Base-by-base conservation (phyloP, 2,113 vertebrate species). In the Agapornis roseicollis region DNA sequence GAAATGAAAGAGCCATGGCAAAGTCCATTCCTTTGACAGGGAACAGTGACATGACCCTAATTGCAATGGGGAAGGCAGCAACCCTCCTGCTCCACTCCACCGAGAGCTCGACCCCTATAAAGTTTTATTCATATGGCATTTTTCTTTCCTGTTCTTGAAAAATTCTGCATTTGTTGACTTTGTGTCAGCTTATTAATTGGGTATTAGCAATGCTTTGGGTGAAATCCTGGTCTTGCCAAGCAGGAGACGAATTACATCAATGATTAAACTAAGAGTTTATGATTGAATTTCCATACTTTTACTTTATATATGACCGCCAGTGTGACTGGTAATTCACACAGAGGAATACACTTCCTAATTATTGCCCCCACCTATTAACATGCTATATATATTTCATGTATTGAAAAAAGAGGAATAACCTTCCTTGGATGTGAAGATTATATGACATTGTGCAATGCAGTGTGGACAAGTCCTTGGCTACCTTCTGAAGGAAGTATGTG, bases 161-260 rank as follows among this genome's bases (percentile, higher is more conserved):
- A 89, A 42, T 52, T 91, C 82, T 94, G 70, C 33, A 35, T 91
- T 96, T 78, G 55, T 85, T 92, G 81, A 88, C 82, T 93, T 81
- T 91, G 52, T 86, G 88, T 91, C 88, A 91, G 72, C 78, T 90
- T 89, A 93, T 96, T 90, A 93, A 90, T 90, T 93, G 70, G 37
- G 80, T 89, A 96, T 81, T 94, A 90, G 63, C 13, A 5, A 53
- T 50, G 63, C 37, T 90, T 86, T 84, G 92, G 83, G 88, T 93
- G 73, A 93, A 92, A 89, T 72, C 70, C 69, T 87, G 52, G 47
- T 79, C 63, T 71, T 6, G 33, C 66, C 90, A 94, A 90, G 70
- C 44, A 72, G 88, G 37, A 81, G 52, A 23, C n/a, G 41, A 95
- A 86, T 73, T 85, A 80, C 0, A 0, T 84, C 84, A 79, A 13